These are phyloP conservation scores for Ornithoptera alexandrae DNA, from an alignment of 2,888 invertebrate genomes.

Conservation along the genomic window DNA sequence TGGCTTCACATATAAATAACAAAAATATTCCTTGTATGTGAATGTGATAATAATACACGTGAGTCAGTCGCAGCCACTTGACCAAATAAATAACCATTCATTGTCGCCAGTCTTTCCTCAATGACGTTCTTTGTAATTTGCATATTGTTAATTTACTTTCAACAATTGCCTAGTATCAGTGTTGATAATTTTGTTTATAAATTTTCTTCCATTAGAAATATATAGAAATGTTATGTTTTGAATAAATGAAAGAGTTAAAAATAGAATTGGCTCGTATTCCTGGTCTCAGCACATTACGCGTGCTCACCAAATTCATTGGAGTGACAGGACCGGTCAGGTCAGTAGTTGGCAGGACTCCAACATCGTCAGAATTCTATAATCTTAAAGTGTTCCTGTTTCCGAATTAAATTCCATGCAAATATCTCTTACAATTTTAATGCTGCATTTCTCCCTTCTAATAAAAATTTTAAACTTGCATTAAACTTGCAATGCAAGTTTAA, in stretches of 20 bases:
- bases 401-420: conserved; percentile 59
- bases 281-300: conserved; percentile 47
- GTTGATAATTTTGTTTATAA: not conserved
- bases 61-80: conserved; percentile 71
- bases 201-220: not conserved
- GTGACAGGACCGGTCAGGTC: conserved; percentile 45
- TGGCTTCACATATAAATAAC: conserved; percentile 64
- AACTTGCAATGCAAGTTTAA: not conserved
- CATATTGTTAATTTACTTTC: conserved; percentile 28
- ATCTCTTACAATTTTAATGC: not conserved
- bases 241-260: conserved; percentile 35
- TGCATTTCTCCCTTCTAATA: not conserved
- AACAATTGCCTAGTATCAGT: conserved; percentile 8
- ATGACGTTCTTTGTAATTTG: conserved; percentile 46
- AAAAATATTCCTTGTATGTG: conserved; percentile 66
- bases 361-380: conserved; percentile 40
- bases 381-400: conserved; percentile 60
- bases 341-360: conserved; percentile 60
- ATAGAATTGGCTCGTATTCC: conserved; percentile 47
- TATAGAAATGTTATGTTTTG: conserved; percentile 3
- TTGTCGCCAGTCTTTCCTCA: conserved; percentile 58
- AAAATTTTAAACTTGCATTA: not conserved
- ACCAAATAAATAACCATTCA: conserved; percentile 73
- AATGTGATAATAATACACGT: conserved; percentile 73
- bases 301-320: conserved; percentile 40